Evolutionary conservation across 2,113 vertebrate species (phyloP).

Genomic region (Strix aluco): DNA sequence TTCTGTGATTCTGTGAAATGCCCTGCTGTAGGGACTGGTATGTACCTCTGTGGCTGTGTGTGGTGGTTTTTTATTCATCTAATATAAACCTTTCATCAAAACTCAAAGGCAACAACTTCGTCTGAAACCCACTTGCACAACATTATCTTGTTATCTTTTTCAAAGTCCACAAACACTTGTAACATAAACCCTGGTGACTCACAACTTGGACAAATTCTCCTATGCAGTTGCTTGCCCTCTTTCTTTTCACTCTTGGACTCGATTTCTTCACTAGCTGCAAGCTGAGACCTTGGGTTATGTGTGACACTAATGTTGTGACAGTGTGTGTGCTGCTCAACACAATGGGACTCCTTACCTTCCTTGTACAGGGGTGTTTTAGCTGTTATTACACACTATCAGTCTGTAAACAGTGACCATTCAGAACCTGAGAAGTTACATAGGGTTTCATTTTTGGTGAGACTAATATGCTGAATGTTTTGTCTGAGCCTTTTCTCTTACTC

Average conservation of each 20-base stretch:
- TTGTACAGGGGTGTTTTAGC: rapidly evolving
- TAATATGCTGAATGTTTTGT: not conserved
- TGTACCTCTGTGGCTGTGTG: not conserved
- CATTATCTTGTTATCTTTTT: not conserved
- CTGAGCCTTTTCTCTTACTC: not conserved
- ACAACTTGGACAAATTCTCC: not conserved
- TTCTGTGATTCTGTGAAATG: not conserved
- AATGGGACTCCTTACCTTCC: not conserved
- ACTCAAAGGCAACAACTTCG: not conserved
- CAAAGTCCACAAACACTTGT: not conserved
- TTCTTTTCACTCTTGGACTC: not conserved
- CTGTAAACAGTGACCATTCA: not conserved
- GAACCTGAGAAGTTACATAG: not conserved
- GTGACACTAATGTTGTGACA: no score
- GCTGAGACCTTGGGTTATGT: rapidly evolving
- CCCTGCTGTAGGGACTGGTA: not conserved
- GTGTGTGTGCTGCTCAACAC: not conserved
- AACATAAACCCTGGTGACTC: not conserved
- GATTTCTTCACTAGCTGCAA: not conserved
- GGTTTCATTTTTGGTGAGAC: not conserved
- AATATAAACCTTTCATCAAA: not conserved
- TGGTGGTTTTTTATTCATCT: not conserved
- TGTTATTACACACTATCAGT: not conserved
- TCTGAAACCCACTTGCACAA: not conserved
- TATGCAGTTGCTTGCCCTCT: not conserved